These are phyloP conservation scores for Hypotaenidia okinawae DNA, from an alignment of 2,797 vertebrate species.

Conservation along the genomic window DNA sequence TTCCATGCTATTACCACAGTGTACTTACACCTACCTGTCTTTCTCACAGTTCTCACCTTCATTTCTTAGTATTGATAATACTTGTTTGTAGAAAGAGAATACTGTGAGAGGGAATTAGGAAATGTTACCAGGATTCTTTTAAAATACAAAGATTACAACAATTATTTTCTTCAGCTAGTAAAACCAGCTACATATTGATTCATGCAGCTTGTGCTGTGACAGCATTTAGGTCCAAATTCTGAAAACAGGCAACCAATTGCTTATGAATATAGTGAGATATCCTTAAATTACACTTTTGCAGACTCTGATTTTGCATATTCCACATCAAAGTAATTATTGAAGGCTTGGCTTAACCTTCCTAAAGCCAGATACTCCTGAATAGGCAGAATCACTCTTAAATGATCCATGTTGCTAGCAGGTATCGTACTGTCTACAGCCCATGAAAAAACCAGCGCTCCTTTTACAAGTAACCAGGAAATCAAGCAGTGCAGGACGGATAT, in stretches of 20 bases:
- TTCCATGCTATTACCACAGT: neutral
- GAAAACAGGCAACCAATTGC: neutral
- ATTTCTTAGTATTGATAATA: neutral
- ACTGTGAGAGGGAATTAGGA: neutral
- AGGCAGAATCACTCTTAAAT: neutral
- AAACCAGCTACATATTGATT: neutral
- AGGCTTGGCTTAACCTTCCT: neutral
- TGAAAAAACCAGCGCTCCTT: neutral
- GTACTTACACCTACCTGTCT: neutral
- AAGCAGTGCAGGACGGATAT: neutral
- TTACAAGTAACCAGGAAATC: neutral
- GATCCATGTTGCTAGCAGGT: neutral
- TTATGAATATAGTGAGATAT: neutral
- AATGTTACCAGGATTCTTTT: neutral
- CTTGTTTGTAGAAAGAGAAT: neutral
- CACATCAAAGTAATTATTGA: neutral
- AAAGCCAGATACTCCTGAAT: neutral
- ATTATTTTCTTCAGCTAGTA: neutral
- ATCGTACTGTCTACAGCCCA: neutral
- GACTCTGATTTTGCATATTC: neutral
- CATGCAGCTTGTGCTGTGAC: neutral
- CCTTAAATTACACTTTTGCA: neutral
- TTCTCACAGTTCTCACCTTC: neutral
- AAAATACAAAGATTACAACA: neutral
- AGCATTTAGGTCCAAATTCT: neutral